Evolutionary conservation across 1,140 invertebrate species (phyloP), one percentile per base, ranked within the genome.

Genomic region (Asobara japonica): DNA sequence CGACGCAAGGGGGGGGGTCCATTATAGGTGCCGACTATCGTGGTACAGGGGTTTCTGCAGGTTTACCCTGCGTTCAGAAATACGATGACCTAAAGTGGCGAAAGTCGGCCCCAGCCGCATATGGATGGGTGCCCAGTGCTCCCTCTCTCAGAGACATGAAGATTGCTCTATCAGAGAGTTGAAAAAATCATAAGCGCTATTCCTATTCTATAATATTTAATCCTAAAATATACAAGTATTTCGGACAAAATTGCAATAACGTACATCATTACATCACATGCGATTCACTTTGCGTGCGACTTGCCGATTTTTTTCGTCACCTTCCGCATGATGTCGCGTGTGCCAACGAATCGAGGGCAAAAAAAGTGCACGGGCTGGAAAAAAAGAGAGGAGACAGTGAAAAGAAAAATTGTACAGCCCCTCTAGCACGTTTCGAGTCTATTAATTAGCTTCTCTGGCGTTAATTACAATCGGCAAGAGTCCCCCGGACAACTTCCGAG

Each of bases 381-480:
- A n/a, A 22, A 45, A 68, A n/a, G 4, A 18, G 13, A 48, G 30
- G 20, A 68, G 48, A 62, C 8, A n/a, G n/a, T n/a, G 25, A 60
- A 20, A 65, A 30, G 27, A 71, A 70, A 62, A 56, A 64, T 64
- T 71, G 13, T 30, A 62, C 33, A 45, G 10, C 64, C 18, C 33
- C 66, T 25, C 18, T 38, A 30, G 67, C 71, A 83, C 84, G 84
- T 86, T 84, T 76, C 77, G 72, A 69, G 74, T 77, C 77, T 83
- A 83, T 84, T 82, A 83, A 80, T 83, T 83, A 80, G 79, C 72
- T 69, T 72, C 60, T n/a, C 73, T 71, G 69, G 78, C 80, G 82
- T 86, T 86, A 86, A 87, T 86, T 86, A 85, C 82, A 85, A 86
- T 86, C 80, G 83, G 48, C 33, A 61, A 62, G 41, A 4, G 31